phyloP scores from a whole-genome alignment of 2,113 vertebrate genomes.

The Noctilio leporinus region DNA sequence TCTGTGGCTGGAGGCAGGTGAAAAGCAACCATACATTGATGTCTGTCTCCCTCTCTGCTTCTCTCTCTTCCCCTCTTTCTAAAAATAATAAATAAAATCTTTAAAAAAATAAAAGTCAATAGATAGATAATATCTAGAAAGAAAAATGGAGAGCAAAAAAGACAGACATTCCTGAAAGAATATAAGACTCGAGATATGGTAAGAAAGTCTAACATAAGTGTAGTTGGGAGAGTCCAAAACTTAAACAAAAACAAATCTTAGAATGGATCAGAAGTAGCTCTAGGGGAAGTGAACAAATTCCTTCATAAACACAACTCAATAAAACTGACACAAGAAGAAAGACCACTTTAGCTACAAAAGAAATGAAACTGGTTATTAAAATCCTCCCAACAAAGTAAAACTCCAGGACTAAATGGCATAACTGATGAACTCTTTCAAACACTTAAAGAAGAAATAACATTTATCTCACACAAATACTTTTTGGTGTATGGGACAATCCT shows the following conservation, averaged over 20 bases:
- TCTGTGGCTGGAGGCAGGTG: no score
- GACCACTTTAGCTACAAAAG: background rate
- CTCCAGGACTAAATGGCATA: background rate
- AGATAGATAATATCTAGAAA: background rate
- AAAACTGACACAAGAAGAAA: background rate
- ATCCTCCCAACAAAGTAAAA: background rate
- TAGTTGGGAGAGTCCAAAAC: background rate
- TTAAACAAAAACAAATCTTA: background rate
- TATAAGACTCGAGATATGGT: background rate
- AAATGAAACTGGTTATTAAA: conserved; percentile 9
- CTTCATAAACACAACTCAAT: background rate
- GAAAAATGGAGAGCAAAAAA: background rate
- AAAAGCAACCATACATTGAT: no score
- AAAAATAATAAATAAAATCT: no score
- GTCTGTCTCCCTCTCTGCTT: no score
- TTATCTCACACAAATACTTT: background rate
- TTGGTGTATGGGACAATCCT: no score
- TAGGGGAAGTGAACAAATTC: background rate
- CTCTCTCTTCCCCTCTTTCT: no score
- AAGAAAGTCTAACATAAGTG: background rate
- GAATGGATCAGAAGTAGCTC: background rate
- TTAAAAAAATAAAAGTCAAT: background rate
- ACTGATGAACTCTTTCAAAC: background rate
- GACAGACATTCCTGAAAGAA: background rate
- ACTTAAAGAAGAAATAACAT: background rate